Base-by-base conservation (phyloP, 2,797 vertebrate species). In the Parauchenoglanis punctatus region DNA sequence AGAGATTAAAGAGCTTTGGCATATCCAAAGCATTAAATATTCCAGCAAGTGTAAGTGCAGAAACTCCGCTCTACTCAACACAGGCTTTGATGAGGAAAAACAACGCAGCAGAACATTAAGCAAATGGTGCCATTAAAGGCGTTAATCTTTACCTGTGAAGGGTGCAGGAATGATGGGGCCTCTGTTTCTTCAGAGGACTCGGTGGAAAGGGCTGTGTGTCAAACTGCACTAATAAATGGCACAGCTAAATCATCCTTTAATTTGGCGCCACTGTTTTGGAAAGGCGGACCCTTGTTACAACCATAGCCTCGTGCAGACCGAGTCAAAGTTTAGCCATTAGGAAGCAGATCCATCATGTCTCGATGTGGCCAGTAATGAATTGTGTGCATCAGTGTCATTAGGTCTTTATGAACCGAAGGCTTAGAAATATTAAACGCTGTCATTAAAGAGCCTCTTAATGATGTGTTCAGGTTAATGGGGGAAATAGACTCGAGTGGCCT, bases 61-160 rank as follows among this genome's bases (percentile, higher is more conserved):
- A 54, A 40, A 75, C 67, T 31, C 83, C 44, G 28, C 25, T 35
- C 63, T 15, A 80, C 44, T 17, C 46, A 40, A 58, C 78, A 72
- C 59, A 80, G n/a, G 73, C 44, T 75, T 90, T 90, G 88, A 87
- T 88, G 87, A 86, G 75, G 87, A 87, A 85, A 84, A 85, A 83
- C 88, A 86, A 89, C 80, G 87, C 88, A 78, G 83, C 85, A 88
- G 90, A 87, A 92, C 92, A 93, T 92, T 95, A 96, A 93, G 95
- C 93, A 96, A 96, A 96, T 96, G 90, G 95, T 92, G 88, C 95
- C 95, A 95, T 96, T 96, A 96, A 93, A 94, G 93, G 86, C 89
- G 90, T 94, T 95, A 89, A 96, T 96, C 94, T 96, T 94, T 94
- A 95, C 95, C 94, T 96, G 91, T 83, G 94, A 95, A 94, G 94